phyloP scores from a whole-genome alignment of 2,797 vertebrate species.

The Naso thynnoides region DNA sequence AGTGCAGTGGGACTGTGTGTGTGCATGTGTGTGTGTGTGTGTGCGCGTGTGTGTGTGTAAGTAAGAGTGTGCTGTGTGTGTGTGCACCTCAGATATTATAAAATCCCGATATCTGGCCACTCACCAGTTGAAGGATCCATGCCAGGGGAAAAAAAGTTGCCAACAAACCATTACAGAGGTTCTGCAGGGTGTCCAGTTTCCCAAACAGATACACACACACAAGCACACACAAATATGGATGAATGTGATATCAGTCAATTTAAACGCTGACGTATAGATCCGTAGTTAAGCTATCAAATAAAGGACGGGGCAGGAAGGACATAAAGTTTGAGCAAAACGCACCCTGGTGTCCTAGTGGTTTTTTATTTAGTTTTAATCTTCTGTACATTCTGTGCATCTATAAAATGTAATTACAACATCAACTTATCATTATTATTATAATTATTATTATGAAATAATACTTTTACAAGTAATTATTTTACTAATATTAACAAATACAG shows the following conservation, averaged over 20 bases:
- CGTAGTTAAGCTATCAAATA: constrained; percentile 8
- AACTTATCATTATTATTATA: no score
- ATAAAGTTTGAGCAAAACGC: background rate
- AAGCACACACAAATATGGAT: background rate
- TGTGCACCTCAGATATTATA: constrained; percentile 19
- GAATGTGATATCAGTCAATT: constrained; percentile 22
- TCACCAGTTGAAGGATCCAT: constrained; percentile 31
- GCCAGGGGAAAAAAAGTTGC: constrained; percentile 31
- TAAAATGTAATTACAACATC: no score
- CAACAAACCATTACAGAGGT: constrained; percentile 47
- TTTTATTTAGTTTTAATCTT: background rate
- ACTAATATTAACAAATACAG: no score
- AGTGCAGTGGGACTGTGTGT: constrained; percentile 12
- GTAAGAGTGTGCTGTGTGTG: constrained; percentile 15
- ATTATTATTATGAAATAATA: no score
- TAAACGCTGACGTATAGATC: constrained; percentile 1
- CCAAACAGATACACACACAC: constrained; percentile 12
- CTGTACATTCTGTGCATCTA: background rate
- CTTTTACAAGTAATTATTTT: no score
- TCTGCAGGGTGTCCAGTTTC: constrained; percentile 20
- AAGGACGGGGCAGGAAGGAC: constrained; percentile 22
- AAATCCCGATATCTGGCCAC: constrained; percentile 46
- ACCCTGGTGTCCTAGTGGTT: background rate
- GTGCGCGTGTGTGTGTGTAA: constrained; percentile 23
- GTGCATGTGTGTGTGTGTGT: constrained; percentile 18